Conservation (phyloP, 1,140 invertebrate genomes). For the Scaptomyza pallida region DNA sequence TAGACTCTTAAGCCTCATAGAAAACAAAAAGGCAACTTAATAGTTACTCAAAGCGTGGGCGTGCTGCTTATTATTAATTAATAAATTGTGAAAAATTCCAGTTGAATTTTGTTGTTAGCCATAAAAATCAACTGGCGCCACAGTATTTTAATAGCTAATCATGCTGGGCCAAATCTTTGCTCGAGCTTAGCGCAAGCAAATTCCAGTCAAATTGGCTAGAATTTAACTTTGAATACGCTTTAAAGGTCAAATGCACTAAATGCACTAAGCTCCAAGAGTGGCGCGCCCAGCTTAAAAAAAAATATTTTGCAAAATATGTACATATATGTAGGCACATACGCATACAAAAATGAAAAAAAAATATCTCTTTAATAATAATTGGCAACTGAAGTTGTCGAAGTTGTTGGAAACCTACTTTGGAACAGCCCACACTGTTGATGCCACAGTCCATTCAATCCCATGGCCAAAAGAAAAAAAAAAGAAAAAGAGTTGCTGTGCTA, state of each 20-base stretch:
- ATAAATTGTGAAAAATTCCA: slow-evolving; percentile 50
- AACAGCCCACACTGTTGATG: slow-evolving; percentile 37
- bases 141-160: slow-evolving; percentile 45
- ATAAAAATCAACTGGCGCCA: slow-evolving; percentile 41
- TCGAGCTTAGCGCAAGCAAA: slow-evolving; percentile 28
- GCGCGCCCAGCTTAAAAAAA: slow-evolving; percentile 11
- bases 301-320: slow-evolving; percentile 3
- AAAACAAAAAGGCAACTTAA: slow-evolving; percentile 32
- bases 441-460: slow-evolving; percentile 40
- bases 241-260: slow-evolving; percentile 65
- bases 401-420: slow-evolving; percentile 25
- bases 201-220: slow-evolving; percentile 47
- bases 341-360: slow-evolving; percentile 19
- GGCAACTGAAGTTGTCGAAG: slow-evolving; percentile 32
- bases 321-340: slow-evolving; percentile 18
- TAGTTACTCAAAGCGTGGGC: slow-evolving; percentile 54
- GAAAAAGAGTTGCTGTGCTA: slow-evolving; percentile 13
- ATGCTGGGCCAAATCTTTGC: slow-evolving; percentile 23
- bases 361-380: slow-evolving; percentile 28
- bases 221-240: slow-evolving; percentile 40
- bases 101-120: slow-evolving; percentile 12
- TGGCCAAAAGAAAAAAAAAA: slow-evolving; percentile 39
- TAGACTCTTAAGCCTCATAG: not conserved
- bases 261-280: slow-evolving; percentile 50
- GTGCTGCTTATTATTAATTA: slow-evolving; percentile 71